Evolutionary conservation across 2,797 vertebrate species (phyloP).

Genomic region (Ibycter americanus): DNA sequence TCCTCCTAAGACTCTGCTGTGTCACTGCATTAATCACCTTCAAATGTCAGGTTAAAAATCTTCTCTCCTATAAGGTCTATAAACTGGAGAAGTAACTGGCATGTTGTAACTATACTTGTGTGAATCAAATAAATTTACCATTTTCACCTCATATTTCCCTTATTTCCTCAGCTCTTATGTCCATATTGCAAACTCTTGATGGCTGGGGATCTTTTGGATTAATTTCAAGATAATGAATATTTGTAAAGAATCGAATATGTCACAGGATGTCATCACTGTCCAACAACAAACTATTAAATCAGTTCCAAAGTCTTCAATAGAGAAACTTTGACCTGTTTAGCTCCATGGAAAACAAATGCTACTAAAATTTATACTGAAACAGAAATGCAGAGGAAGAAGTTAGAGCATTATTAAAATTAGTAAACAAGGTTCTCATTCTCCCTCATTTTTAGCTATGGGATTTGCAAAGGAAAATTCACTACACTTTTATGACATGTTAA

Average conservation of each 20-base stretch:
- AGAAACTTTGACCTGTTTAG: background rate
- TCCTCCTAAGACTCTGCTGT: background rate
- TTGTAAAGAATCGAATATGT: background rate
- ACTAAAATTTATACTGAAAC: background rate
- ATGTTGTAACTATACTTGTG: background rate
- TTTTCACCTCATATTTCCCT: background rate
- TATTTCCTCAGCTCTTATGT: background rate
- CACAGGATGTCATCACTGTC: background rate
- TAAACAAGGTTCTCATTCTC: background rate
- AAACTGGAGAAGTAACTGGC: background rate
- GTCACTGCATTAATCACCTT: background rate
- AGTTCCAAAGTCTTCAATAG: background rate
- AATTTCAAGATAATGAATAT: background rate
- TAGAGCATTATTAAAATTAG: background rate
- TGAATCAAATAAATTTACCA: background rate
- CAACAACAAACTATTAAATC: background rate
- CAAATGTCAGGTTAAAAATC: background rate
- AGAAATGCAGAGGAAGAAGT: background rate
- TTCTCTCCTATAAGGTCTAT: background rate
- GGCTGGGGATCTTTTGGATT: background rate
- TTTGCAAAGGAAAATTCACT: background rate
- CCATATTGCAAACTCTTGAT: background rate
- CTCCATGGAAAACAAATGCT: background rate
- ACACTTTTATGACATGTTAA: background rate
- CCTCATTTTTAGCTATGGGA: background rate